A percentile compares a stretch with the other conserved stretches of the same genome.
These are phyloP conservation scores for Carassius gibelio DNA, from an alignment of 2,113 vertebrate genomes.

Conservation along the genomic window DNA sequence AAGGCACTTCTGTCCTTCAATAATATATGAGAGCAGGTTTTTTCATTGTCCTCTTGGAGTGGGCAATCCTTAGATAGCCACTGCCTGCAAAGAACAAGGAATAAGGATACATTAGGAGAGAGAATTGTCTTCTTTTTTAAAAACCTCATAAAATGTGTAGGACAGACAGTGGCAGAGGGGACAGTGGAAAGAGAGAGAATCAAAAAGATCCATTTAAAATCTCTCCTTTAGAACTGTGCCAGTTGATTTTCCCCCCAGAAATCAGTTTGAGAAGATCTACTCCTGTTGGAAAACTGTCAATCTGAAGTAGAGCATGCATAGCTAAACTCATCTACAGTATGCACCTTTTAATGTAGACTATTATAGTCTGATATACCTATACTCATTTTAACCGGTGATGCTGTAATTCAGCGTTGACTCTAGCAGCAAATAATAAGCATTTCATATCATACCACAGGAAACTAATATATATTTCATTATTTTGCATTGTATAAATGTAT, in stretches of 20 bases:
- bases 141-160: constrained; percentile 4
- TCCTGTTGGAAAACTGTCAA: neutral
- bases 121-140: neutral
- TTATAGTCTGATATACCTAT: neutral
- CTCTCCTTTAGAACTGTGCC: neutral
- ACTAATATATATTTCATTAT: too few species aligned
- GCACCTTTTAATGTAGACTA: neutral
- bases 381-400: neutral
- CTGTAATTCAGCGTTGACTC: neutral
- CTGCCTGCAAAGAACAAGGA: constrained; percentile 16
- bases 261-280: neutral
- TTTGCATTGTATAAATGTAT: too few species aligned
- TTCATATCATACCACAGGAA: neutral
- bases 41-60: neutral
- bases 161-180: neutral
- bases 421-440: constrained; percentile 7
- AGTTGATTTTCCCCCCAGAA: constrained; percentile 2
- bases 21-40: constrained; percentile 1
- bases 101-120: neutral
- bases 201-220: neutral
- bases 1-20: constrained; percentile 33
- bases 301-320: neutral
- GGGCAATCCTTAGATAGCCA: constrained; percentile 18
- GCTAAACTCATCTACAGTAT: neutral
- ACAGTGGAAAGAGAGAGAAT: neutral